These are phyloP conservation scores for Oncorhynchus nerka DNA, from an alignment of 2,113 vertebrate species.

Conservation along the genomic window DNA sequence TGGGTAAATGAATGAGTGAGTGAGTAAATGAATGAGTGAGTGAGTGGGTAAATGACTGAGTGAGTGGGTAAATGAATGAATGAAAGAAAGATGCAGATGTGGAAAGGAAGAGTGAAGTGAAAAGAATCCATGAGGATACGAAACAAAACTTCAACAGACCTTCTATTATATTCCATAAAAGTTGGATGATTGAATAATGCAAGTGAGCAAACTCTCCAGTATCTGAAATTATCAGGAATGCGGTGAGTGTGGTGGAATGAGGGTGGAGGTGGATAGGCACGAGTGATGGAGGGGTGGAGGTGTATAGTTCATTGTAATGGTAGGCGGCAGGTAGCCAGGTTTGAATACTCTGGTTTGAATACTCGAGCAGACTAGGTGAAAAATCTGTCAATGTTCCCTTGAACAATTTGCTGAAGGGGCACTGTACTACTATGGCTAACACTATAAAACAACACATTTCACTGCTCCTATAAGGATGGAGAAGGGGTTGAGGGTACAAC, in stretches of 20 bases:
- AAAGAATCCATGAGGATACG: no score
- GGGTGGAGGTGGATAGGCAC: not conserved
- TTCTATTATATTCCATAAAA: not conserved
- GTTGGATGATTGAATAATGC: no score
- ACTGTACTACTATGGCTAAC: no score
- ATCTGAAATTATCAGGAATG: constrained; percentile 35
- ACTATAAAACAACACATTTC: no score
- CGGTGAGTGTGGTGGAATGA: constrained; percentile 36
- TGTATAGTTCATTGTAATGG: not conserved
- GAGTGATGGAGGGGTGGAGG: not conserved
- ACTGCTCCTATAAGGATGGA: not conserved
- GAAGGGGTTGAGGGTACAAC: not conserved
- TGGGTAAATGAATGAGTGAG: not conserved
- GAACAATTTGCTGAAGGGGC: no score
- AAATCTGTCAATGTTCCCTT: no score
- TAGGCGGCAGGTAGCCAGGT: not conserved
- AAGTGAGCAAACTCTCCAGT: not conserved
- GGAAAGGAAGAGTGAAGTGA: constrained; percentile 27
- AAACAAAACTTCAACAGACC: constrained; percentile 5
- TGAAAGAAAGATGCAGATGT: constrained; percentile 18
- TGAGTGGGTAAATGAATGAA: constrained; percentile 18
- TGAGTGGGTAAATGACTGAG: constrained; percentile 17
- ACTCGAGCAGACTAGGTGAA: no score
- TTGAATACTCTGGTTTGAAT: no score
- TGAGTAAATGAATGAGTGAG: constrained; percentile 16